These are phyloP conservation scores for Coracopsis vasa DNA, from an alignment of 2,113 vertebrate genomes.

Conservation along the genomic window DNA sequence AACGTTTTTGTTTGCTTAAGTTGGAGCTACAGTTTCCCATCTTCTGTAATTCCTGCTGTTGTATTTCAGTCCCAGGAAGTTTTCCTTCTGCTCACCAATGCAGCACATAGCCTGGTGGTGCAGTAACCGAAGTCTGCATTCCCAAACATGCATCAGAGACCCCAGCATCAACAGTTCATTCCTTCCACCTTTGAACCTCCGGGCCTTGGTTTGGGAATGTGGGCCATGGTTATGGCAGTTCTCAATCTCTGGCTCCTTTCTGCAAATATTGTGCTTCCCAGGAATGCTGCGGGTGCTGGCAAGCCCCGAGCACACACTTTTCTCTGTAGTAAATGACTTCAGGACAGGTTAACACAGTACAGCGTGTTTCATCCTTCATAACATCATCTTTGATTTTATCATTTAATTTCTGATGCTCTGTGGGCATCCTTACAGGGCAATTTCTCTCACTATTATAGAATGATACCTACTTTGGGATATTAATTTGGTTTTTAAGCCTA, in stretches of 20 bases:
- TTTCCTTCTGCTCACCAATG: background rate
- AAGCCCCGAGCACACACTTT: background rate
- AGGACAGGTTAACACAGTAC: background rate
- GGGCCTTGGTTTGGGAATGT: background rate
- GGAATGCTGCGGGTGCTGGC: background rate
- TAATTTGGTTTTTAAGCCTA: background rate
- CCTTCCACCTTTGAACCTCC: background rate
- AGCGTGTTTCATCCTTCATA: background rate
- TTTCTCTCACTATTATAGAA: background rate
- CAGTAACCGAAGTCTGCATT: background rate
- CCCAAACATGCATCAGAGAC: background rate
- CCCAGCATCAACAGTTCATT: fast-evolving
- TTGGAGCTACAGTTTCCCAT: background rate
- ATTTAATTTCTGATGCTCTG: background rate
- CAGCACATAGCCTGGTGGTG: background rate
- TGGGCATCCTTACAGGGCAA: background rate
- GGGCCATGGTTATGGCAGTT: background rate
- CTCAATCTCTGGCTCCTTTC: background rate
- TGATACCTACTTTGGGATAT: background rate
- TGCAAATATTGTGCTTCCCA: background rate
- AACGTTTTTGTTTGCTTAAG: background rate
- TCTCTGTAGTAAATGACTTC: background rate
- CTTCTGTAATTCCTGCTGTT: background rate
- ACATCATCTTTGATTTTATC: background rate
- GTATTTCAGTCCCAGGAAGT: background rate